These are phyloP conservation scores for Esperia sulphurella DNA, from an alignment of 2,888 invertebrate species.

Conservation along the genomic window DNA sequence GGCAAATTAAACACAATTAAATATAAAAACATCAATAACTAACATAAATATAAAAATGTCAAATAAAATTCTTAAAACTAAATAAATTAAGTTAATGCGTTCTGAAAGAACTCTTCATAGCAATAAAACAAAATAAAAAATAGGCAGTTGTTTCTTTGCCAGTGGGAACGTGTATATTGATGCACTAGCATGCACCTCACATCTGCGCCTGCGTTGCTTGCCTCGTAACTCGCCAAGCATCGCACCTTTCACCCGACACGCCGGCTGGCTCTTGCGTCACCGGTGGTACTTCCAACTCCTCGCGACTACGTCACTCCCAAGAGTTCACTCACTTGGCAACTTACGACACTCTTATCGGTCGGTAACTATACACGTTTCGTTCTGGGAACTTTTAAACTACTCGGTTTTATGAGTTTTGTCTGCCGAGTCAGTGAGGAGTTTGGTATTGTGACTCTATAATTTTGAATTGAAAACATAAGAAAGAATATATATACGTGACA, in stretches of 20 bases:
- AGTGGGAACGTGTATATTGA: neutral
- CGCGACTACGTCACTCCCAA: neutral
- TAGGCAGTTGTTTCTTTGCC: too few species aligned
- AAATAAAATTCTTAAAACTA: too few species aligned
- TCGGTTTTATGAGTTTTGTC: neutral
- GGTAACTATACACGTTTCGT: neutral
- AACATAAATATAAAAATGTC: too few species aligned
- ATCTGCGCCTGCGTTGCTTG: neutral
- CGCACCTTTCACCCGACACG: slow-evolving; percentile 9
- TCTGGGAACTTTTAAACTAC: neutral
- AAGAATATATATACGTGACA: too few species aligned
- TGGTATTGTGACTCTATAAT: too few species aligned
- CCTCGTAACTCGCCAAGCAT: neutral
- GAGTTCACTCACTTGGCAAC: neutral
- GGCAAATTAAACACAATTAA: too few species aligned
- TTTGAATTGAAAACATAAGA: too few species aligned
- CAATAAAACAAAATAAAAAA: too few species aligned
- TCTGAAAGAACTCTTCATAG: too few species aligned
- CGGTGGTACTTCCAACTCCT: neutral
- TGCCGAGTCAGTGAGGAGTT: too few species aligned
- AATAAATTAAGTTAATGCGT: too few species aligned
- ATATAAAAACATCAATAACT: too few species aligned
- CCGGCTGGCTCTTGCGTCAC: slow-evolving; percentile 4
- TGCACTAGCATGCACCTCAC: neutral
- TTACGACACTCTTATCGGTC: neutral